phyloP scores from a whole-genome alignment of 1,140 invertebrate species.

The Mya arenaria region DNA sequence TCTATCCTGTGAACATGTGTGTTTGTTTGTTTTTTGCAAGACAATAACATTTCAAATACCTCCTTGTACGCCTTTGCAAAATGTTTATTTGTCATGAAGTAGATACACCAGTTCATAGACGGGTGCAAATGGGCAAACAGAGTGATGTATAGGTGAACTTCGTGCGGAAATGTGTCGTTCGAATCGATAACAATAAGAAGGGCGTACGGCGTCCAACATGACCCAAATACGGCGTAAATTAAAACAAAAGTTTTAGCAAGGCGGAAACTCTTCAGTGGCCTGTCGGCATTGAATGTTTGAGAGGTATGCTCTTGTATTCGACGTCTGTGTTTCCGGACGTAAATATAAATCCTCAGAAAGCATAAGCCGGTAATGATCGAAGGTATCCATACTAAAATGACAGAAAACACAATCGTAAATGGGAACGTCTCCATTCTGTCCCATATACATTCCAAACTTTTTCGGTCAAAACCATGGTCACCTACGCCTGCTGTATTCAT shows the following conservation, averaged over 20 bases:
- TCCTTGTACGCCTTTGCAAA: conserved; percentile 60
- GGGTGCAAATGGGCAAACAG: conserved; percentile 67
- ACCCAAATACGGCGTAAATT: conserved; percentile 64
- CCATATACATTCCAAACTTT: conserved; percentile 71
- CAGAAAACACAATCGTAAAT: conserved; percentile 71
- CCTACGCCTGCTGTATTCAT: conserved; percentile 69
- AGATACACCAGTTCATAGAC: conserved; percentile 67
- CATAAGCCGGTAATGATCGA: conserved; percentile 63
- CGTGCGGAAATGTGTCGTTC: conserved; percentile 49
- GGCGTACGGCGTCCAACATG: conserved; percentile 69
- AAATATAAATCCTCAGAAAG: conserved; percentile 66
- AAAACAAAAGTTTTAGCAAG: conserved; percentile 64
- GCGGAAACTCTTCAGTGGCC: not conserved
- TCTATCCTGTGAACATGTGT: no score
- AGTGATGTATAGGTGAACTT: conserved; percentile 58
- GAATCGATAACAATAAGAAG: conserved; percentile 59
- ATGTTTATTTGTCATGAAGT: conserved; percentile 64
- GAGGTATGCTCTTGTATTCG: not conserved
- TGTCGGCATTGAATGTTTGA: not conserved
- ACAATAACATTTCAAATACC: no score
- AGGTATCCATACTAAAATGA: conserved; percentile 68
- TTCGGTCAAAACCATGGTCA: conserved; percentile 68
- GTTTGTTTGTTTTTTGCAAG: no score
- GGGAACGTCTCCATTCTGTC: conserved; percentile 70
- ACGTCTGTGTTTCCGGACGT: conserved; percentile 53